Conservation (phyloP, 1,140 invertebrate species). For the Plectrocnemia conspersa region DNA sequence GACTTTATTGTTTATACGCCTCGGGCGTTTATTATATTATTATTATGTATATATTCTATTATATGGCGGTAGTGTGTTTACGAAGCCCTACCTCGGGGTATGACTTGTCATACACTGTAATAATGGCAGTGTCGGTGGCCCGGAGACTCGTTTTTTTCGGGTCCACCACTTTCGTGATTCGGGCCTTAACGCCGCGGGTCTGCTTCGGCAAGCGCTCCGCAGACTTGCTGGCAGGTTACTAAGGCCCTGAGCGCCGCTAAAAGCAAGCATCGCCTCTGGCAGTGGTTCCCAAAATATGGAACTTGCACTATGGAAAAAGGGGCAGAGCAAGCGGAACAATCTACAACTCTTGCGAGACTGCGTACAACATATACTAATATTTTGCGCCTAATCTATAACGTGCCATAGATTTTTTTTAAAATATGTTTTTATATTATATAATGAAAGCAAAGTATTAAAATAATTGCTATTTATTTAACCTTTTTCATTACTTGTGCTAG, state of each 20-base stretch:
- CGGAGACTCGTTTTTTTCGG: conserved; percentile 6
- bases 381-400: too few relatives aligned
- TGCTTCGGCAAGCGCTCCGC: conserved; percentile 20
- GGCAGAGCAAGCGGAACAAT: not conserved
- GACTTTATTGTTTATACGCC: conserved; percentile 1
- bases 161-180: not conserved
- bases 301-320: not conserved
- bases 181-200: conserved; percentile 3
- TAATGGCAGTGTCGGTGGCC: not conserved
- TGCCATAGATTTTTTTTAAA: too few relatives aligned
- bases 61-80: not conserved
- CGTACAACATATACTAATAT: too few relatives aligned
- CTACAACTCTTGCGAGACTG: not conserved
- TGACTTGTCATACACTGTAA: conserved; percentile 4
- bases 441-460: too few relatives aligned
- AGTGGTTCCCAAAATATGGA: conserved; percentile 18
- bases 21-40: not conserved
- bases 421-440: too few relatives aligned
- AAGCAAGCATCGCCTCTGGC: conserved; percentile 19
- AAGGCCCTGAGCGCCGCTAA: conserved; percentile 22
- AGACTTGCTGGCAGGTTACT: conserved; percentile 20
- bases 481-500: too few relatives aligned
- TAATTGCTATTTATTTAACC: too few relatives aligned
- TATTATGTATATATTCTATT: too few relatives aligned
- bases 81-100: conserved; percentile 5